phyloP scores from a whole-genome alignment of 2,113 vertebrate genomes.

The Scolopax mira region DNA sequence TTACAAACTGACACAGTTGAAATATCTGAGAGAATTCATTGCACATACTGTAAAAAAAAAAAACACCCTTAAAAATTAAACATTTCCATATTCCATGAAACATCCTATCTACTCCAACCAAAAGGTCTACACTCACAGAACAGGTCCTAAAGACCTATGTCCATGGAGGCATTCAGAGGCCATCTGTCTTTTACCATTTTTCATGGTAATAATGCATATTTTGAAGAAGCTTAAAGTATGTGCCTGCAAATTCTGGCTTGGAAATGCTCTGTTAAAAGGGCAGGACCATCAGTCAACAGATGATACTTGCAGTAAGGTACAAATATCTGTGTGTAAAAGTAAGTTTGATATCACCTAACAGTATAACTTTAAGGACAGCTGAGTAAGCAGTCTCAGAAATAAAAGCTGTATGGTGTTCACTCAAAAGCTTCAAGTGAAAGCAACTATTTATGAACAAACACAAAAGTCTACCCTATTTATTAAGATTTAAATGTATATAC shows the following conservation, averaged over 20 bases:
- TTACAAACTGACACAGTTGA: conserved; percentile 98
- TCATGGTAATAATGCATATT: not conserved
- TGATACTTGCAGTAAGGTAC: not conserved
- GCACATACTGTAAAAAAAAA: conserved; percentile 87
- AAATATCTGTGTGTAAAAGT: not conserved
- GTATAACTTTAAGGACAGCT: not conserved
- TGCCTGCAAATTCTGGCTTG: not conserved
- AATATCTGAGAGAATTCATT: conserved; percentile 99
- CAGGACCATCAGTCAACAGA: not conserved
- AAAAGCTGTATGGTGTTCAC: not conserved
- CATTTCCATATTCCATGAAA: not conserved
- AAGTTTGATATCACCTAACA: not conserved
- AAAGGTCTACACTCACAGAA: not conserved
- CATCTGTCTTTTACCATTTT: not conserved
- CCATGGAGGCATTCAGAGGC: not conserved
- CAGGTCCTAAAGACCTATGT: not conserved
- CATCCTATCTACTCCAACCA: not conserved
- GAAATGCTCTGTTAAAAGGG: not conserved
- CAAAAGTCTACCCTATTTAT: not conserved
- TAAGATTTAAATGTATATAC: conserved; percentile 13
- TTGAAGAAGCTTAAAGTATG: not conserved
- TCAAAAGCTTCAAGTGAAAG: not conserved
- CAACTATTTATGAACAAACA: not conserved
- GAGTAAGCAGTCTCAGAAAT: not conserved
- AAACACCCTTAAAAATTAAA: not conserved